phyloP scores from a whole-genome alignment of 2,888 invertebrate species.

The Neoaliturus tenellus region DNA sequence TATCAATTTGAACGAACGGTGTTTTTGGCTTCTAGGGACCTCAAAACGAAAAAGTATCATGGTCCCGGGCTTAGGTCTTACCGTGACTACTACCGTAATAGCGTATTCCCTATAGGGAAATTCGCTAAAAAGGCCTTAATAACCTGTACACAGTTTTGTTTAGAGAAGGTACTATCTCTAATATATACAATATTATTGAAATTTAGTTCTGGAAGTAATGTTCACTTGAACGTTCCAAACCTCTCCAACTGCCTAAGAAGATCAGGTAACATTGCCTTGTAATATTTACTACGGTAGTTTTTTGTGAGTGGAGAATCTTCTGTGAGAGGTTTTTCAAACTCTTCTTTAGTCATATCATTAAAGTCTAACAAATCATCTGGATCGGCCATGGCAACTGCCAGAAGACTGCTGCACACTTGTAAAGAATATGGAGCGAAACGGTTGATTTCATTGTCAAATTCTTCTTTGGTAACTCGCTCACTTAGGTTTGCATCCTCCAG shows the following conservation, averaged over 20 bases:
- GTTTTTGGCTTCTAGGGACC: too few species aligned
- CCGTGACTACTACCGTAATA: too few species aligned
- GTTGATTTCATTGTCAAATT: not conserved
- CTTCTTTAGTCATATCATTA: not conserved
- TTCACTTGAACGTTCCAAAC: not conserved
- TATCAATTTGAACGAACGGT: too few species aligned
- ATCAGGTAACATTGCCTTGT: not conserved
- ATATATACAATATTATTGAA: too few species aligned
- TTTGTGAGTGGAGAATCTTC: not conserved
- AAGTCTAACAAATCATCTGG: not conserved
- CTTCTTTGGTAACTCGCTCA: conserved; percentile 16
- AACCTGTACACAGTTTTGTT: too few species aligned
- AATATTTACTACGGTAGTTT: not conserved
- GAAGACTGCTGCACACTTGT: not conserved
- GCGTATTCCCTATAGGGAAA: too few species aligned
- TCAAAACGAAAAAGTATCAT: too few species aligned
- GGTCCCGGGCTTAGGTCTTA: too few species aligned
- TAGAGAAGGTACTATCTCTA: too few species aligned
- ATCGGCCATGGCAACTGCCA: not conserved
- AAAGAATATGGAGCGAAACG: not conserved
- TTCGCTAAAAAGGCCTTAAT: too few species aligned
- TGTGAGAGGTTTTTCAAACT: not conserved
- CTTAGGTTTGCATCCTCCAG: conserved; percentile 7
- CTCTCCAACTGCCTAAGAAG: not conserved
- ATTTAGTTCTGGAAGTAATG: too few species aligned